phyloP scores from a whole-genome alignment of 2,797 vertebrate species.

The Danio tinwini region DNA sequence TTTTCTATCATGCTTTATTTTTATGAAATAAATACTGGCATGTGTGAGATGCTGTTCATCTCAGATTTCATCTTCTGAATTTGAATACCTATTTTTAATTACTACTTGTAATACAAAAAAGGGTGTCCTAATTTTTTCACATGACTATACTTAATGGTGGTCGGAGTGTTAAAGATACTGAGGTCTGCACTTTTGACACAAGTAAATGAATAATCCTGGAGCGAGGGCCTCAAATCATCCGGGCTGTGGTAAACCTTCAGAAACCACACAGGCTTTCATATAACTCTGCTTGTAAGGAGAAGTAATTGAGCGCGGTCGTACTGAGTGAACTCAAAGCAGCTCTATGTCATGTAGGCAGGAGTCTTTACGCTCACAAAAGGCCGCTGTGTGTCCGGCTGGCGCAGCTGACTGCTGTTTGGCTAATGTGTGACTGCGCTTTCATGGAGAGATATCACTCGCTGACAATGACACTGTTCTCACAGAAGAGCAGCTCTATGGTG shows the following conservation, averaged over 20 bases:
- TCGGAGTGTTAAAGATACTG: background rate
- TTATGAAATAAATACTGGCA: too few relatives aligned
- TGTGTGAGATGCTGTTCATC: too few relatives aligned
- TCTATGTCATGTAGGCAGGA: constrained; percentile 32
- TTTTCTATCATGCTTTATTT: too few relatives aligned
- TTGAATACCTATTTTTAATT: too few relatives aligned
- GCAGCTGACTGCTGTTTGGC: constrained; percentile 47
- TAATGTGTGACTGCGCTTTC: constrained; percentile 31
- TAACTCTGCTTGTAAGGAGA: constrained; percentile 22
- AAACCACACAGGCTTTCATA: constrained; percentile 5
- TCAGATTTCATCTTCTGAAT: too few relatives aligned
- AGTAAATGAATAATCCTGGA: constrained; percentile 21
- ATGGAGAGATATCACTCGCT: constrained; percentile 48
- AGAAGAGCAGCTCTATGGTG: constrained; percentile 38
- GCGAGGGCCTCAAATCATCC: constrained; percentile 9
- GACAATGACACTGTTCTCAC: constrained; percentile 29
- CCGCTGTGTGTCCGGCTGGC: constrained; percentile 33
- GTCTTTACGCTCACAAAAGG: constrained; percentile 28
- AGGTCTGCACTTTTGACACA: constrained; percentile 18
- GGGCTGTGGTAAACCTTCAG: too few relatives aligned
- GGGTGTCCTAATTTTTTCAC: too few relatives aligned
- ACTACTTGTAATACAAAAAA: too few relatives aligned
- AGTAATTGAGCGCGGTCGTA: constrained; percentile 23
- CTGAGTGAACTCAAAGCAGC: constrained; percentile 50
- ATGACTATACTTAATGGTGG: background rate